Percentiles rank a stretch among this genome's conserved stretches.
phyloP scores from a whole-genome alignment of 1,140 invertebrate species.

The Lucilia cuprina region DNA sequence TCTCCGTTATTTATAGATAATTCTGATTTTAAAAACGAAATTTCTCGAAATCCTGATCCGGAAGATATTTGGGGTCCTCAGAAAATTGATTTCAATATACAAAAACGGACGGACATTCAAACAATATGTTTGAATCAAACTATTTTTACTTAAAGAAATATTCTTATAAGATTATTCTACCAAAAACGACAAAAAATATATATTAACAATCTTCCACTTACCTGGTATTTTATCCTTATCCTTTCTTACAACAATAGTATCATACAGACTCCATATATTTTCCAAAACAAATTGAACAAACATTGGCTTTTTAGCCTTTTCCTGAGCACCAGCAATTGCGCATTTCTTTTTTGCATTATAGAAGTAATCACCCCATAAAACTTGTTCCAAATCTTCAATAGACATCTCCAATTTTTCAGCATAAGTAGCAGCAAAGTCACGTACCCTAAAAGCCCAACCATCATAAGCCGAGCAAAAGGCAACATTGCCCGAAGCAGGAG shows the following conservation, averaged over 20 bases:
- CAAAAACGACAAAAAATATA: too few species aligned
- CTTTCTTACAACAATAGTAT: constrained; percentile 78
- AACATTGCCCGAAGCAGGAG: constrained; percentile 92
- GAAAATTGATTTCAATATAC: too few species aligned
- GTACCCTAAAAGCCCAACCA: constrained; percentile 94
- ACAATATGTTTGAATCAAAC: too few species aligned
- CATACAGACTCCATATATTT: constrained; percentile 92
- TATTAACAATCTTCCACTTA: neutral
- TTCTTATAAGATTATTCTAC: too few species aligned
- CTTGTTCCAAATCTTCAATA: constrained; percentile 73
- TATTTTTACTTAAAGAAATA: too few species aligned
- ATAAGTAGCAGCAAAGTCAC: constrained; percentile 89
- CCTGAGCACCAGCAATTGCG: constrained; percentile 89
- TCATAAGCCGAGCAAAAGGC: constrained; percentile 95
- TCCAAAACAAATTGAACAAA: constrained; percentile 96
- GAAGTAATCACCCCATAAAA: constrained; percentile 96
- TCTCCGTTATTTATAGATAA: too few species aligned
- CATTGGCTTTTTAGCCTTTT: constrained; percentile 93
- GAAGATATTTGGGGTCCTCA: too few species aligned
- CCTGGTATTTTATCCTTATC: constrained; percentile 83
- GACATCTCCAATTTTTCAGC: constrained; percentile 76
- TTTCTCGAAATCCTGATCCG: too few species aligned
- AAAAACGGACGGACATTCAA: too few species aligned
- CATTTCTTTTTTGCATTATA: constrained; percentile 86
- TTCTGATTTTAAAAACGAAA: too few species aligned